These are phyloP conservation scores for Actias luna DNA, from an alignment of 2,888 invertebrate species.

Conservation along the genomic window DNA sequence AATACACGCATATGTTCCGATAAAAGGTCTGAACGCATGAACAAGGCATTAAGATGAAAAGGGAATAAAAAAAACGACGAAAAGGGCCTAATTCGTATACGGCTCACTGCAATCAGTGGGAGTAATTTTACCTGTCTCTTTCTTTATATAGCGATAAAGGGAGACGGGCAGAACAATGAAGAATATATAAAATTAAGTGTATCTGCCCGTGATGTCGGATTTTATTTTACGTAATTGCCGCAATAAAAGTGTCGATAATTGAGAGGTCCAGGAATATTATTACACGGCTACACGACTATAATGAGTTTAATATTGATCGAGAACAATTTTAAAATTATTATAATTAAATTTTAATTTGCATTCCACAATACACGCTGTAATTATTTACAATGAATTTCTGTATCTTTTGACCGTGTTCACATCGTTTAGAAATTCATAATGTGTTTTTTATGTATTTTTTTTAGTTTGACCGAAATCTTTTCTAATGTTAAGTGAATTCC, in stretches of 20 bases:
- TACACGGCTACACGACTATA: constrained; percentile 36
- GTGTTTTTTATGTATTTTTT: too few relatives aligned
- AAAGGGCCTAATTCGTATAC: constrained; percentile 77
- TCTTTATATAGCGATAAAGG: constrained; percentile 37
- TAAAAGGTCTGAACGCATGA: constrained; percentile 77
- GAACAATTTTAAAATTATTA: constrained; percentile 7
- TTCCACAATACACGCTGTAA: background rate
- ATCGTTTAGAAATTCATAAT: too few relatives aligned
- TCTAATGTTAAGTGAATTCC: too few relatives aligned
- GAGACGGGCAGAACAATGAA: constrained; percentile 56
- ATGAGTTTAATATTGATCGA: constrained; percentile 10
- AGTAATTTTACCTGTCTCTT: constrained; percentile 65
- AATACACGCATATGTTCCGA: constrained; percentile 73
- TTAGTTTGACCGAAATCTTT: too few relatives aligned
- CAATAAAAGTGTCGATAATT: constrained; percentile 75
- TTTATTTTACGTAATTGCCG: constrained; percentile 72
- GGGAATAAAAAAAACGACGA: constrained; percentile 64
- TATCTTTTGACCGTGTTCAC: background rate
- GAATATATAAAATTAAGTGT: constrained; percentile 73
- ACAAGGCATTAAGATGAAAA: constrained; percentile 73
- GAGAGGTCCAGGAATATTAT: constrained; percentile 65
- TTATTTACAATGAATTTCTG: background rate
- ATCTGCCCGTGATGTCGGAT: constrained; percentile 66
- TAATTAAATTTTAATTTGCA: background rate
- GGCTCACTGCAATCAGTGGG: constrained; percentile 77